Evolutionary conservation across 1,140 invertebrate species (phyloP).

Genomic region (Oreohelix idahoensis): DNA sequence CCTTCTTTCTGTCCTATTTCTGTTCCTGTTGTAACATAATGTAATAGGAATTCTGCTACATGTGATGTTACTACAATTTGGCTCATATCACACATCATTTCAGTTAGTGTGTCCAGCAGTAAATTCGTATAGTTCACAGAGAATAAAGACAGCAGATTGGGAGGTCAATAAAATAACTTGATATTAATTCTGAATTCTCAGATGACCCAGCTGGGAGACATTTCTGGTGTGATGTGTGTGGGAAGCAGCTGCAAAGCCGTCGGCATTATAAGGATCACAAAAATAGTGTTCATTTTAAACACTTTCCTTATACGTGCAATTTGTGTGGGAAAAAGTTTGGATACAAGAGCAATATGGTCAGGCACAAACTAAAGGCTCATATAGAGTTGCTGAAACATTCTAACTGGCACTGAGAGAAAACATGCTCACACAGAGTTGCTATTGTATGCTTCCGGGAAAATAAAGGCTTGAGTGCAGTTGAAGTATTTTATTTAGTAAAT

Average conservation of each 20-base stretch:
- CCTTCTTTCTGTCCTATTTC: too few relatives aligned
- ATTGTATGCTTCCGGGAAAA: not conserved
- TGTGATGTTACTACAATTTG: too few relatives aligned
- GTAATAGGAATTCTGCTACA: too few relatives aligned
- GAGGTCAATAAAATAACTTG: slow-evolving; percentile 5
- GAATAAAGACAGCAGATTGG: not conserved
- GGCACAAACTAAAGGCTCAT: slow-evolving; percentile 19
- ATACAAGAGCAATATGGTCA: slow-evolving; percentile 32
- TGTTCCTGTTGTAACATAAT: too few relatives aligned
- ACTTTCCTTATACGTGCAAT: slow-evolving; percentile 9
- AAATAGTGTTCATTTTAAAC: slow-evolving; percentile 28
- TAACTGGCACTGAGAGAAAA: not conserved
- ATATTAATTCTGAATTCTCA: slow-evolving; percentile 27
- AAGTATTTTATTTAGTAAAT: too few relatives aligned
- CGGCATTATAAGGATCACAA: slow-evolving; percentile 32
- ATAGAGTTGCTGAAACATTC: not conserved
- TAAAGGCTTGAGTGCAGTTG: too few relatives aligned
- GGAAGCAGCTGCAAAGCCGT: slow-evolving; percentile 18
- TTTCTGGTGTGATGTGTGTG: slow-evolving; percentile 17
- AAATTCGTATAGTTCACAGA: not conserved
- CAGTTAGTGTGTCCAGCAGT: too few relatives aligned
- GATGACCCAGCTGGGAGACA: slow-evolving; percentile 1
- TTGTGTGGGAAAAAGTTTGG: slow-evolving; percentile 15
- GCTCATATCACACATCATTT: too few relatives aligned
- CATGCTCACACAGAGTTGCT: not conserved